A percentile compares a stretch with the other conserved stretches of the same genome.
phyloP scores from a whole-genome alignment of 1,140 invertebrate species.

The Saccostrea glomerata region DNA sequence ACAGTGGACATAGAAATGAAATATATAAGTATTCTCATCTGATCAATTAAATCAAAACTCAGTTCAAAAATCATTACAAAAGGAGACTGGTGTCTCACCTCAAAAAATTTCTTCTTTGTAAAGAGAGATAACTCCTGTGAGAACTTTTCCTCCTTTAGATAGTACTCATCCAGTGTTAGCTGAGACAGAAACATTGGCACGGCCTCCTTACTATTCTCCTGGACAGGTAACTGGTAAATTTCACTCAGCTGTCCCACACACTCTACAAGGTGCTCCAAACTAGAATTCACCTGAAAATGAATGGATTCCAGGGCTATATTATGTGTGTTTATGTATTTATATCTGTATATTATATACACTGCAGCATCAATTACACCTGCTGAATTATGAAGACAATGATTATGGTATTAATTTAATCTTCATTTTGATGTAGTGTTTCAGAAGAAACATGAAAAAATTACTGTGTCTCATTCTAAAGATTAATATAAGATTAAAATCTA shows the following conservation, averaged over 20 bases:
- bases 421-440: too few relatives aligned
- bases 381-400: too few relatives aligned
- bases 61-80: neutral
- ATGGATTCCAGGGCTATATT: neutral
- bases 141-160: constrained; percentile 68
- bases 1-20: neutral
- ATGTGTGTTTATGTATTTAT: too few relatives aligned
- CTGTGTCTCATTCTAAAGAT: too few relatives aligned
- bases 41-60: neutral
- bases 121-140: constrained; percentile 68
- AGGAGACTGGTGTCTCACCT: constrained; percentile 58
- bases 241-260: constrained; percentile 60
- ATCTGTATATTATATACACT: too few relatives aligned
- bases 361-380: too few relatives aligned
- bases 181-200: constrained; percentile 69
- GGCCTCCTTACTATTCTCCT: neutral
- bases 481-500: too few relatives aligned
- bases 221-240: constrained; percentile 58
- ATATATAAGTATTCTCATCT: neutral
- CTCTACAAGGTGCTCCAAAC: constrained; percentile 63
- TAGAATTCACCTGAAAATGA: constrained; percentile 65
- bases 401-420: too few relatives aligned
- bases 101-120: constrained; percentile 75
- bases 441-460: too few relatives aligned
- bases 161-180: constrained; percentile 63